These are phyloP conservation scores for Macaca fascicularis DNA, from an alignment of 2,113 vertebrate species.

Conservation along the genomic window DNA sequence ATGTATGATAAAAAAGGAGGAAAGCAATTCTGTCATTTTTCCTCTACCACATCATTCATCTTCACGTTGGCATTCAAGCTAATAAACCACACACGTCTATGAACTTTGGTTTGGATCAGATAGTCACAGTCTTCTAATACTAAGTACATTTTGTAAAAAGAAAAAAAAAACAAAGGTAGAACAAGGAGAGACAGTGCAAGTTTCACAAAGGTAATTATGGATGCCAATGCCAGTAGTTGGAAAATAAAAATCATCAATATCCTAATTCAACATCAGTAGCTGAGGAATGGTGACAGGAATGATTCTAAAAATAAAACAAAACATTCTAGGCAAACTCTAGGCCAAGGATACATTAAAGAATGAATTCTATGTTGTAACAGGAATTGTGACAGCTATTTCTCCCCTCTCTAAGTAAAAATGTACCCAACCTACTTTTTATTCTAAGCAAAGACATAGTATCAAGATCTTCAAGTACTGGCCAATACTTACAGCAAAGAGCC, in stretches of 20 bases:
- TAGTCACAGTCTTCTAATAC: background rate
- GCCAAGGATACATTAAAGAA: constrained; percentile 17
- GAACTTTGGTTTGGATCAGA: background rate
- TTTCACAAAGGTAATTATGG: constrained; percentile 17
- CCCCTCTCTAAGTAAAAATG: constrained; percentile 12
- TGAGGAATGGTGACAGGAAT: background rate
- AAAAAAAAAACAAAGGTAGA: background rate
- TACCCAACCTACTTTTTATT: background rate
- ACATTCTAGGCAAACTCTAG: background rate
- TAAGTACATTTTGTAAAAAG: background rate
- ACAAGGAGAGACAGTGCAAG: background rate
- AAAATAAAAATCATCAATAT: constrained; percentile 26
- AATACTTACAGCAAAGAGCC: constrained; percentile 96
- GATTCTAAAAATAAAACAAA: background rate
- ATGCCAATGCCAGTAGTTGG: background rate
- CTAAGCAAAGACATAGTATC: background rate
- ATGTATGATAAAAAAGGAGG: background rate
- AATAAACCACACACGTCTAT: constrained; percentile 10
- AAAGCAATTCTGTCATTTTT: background rate
- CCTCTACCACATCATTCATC: background rate
- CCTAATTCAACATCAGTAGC: background rate
- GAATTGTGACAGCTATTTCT: background rate
- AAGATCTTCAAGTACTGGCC: background rate
- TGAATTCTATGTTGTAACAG: background rate
- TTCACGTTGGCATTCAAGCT: constrained; percentile 7